Conservation (phyloP, 30 jellyfish, hydroid and myxozoan genomes). For the Aurelia coerulea region DNA sequence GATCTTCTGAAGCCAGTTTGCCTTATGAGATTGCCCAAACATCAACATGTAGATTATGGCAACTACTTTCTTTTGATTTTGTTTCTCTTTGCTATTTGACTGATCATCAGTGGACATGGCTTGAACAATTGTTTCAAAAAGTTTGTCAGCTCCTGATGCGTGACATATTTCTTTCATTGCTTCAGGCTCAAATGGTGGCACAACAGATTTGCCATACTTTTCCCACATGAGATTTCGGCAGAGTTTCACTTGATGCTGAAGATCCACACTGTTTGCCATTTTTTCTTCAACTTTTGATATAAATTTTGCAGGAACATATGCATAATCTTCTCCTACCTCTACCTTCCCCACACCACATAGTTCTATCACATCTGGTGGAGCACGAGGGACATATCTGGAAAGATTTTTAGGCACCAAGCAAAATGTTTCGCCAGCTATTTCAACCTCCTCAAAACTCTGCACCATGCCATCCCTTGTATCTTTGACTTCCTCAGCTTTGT, state of each 20-base stretch:
- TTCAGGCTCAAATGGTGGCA: too few relatives aligned
- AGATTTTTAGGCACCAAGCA: constrained; percentile 14
- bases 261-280: neutral
- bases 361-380: too few relatives aligned
- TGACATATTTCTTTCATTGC: constrained; percentile 4
- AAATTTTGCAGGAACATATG: neutral
- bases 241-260: neutral
- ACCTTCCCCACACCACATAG: constrained; percentile 10
- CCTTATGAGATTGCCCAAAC: constrained; percentile 27
- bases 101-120: constrained; percentile 27
- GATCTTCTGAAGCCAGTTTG: neutral
- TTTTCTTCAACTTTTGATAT: neutral
- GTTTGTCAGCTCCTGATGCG: neutral
- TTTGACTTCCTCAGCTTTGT: too few relatives aligned
- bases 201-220: too few relatives aligned
- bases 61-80: constrained; percentile 14
- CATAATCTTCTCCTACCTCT: neutral
- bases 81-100: neutral
- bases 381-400: too few relatives aligned
- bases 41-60: constrained; percentile 3
- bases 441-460: too few relatives aligned
- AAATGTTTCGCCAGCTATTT: too few relatives aligned
- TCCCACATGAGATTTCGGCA: too few relatives aligned
- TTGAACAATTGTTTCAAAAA: constrained; percentile 1
- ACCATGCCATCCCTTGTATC: too few relatives aligned